These are phyloP conservation scores for Heliothis virescens DNA, from an alignment of 1,140 invertebrate genomes.

Conservation along the genomic window DNA sequence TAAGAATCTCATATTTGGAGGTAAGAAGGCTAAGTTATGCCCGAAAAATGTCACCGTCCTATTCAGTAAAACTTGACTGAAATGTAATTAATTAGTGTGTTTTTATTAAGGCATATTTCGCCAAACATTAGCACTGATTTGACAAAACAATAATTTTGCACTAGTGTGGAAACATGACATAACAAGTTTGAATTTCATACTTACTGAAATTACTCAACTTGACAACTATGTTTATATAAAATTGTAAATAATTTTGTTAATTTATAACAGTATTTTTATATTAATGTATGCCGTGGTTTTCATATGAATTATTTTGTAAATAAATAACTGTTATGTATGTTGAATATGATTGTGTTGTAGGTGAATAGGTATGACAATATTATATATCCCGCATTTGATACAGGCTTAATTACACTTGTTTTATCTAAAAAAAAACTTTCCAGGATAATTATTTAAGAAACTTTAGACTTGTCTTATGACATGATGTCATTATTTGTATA, in stretches of 20 bases:
- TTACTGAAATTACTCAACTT: conserved; percentile 65
- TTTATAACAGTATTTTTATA: conserved; percentile 78
- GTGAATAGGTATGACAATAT: conserved; percentile 8
- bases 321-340: conserved; percentile 48
- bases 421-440: no score
- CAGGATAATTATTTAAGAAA: no score
- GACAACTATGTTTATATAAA: conserved; percentile 58
- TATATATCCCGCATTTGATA: conserved; percentile 31
- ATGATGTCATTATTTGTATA: no score
- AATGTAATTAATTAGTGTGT: conserved; percentile 38
- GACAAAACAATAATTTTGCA: conserved; percentile 64
- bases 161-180: conserved; percentile 67
- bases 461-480: no score
- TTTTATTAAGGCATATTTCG: conserved; percentile 49
- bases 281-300: conserved; percentile 59
- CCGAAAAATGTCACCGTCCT: conserved; percentile 4
- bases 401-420: conserved; percentile 15
- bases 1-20: not conserved
- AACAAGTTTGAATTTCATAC: conserved; percentile 65
- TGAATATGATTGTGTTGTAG: conserved; percentile 31
- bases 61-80: conserved; percentile 40
- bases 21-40: conserved; percentile 18
- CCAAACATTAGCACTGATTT: conserved; percentile 55
- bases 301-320: conserved; percentile 52
- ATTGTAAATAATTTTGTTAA: conserved; percentile 77